phyloP scores from a whole-genome alignment of 2,797 vertebrate species.

The Somateria mollissima region DNA sequence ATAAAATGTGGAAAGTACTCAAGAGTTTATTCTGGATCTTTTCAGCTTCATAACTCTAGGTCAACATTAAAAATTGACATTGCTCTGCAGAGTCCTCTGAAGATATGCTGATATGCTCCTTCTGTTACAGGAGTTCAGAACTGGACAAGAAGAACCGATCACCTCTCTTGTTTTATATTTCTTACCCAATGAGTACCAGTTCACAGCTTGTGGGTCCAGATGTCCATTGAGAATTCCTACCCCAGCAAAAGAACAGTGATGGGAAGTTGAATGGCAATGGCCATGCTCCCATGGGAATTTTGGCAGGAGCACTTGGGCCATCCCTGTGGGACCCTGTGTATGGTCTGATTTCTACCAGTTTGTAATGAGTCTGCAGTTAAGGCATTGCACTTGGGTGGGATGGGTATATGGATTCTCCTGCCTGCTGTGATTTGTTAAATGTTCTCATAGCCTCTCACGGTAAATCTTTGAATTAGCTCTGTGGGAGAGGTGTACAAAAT shows the following conservation, averaged over 20 bases:
- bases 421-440: not conserved
- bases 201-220: not conserved
- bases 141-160: not conserved
- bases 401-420: rapidly evolving
- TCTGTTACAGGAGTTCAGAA: not conserved
- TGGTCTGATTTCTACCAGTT: rapidly evolving
- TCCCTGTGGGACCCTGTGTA: no score
- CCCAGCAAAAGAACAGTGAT: not conserved
- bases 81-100: not conserved
- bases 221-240: not conserved
- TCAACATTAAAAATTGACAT: not conserved
- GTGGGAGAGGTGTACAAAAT: not conserved
- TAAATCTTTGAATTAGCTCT: not conserved
- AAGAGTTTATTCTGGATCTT: not conserved
- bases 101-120: not conserved
- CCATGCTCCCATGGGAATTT: rapidly evolving
- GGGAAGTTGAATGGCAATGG: not conserved
- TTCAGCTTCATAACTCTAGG: not conserved
- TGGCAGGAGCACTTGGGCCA: not conserved
- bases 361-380: not conserved
- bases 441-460: not conserved
- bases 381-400: not conserved
- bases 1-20: not conserved
- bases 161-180: not conserved
- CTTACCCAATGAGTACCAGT: not conserved